phyloP scores from a whole-genome alignment of 2,113 vertebrate species.

The Nothoprocta pentlandii region DNA sequence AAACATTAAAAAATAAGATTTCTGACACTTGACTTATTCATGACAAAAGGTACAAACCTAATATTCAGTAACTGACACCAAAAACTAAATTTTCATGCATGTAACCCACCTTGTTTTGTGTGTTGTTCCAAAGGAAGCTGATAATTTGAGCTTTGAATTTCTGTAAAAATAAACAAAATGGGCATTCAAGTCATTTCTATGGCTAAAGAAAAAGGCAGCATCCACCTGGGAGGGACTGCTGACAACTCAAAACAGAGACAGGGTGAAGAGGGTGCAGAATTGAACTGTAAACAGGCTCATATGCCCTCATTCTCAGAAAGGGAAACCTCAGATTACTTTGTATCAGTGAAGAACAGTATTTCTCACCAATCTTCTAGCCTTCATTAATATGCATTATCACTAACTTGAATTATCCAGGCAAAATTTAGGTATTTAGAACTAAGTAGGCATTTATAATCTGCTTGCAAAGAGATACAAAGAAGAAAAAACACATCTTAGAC shows the following conservation, averaged over 20 bases:
- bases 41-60: not conserved
- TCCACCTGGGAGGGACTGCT: not conserved
- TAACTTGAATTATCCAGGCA: not conserved
- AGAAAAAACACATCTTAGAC: not conserved
- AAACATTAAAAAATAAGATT: not conserved
- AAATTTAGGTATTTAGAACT: not conserved
- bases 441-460: not conserved
- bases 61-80: not conserved
- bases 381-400: not conserved
- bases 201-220: not conserved
- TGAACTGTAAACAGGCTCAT: not conserved
- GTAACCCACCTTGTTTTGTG: constrained; percentile 82
- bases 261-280: not conserved
- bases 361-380: not conserved
- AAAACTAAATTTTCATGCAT: not conserved
- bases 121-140: constrained; percentile 90
- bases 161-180: constrained; percentile 69
- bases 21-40: not conserved
- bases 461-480: not conserved
- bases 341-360: not conserved
- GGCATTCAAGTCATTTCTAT: not conserved
- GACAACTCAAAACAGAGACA: not conserved
- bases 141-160: constrained; percentile 90
- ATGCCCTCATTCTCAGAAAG: not conserved
- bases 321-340: not conserved